These are phyloP conservation scores for Troglohyphantes excavatus DNA, from an alignment of 2,888 invertebrate genomes.

Conservation along the genomic window DNA sequence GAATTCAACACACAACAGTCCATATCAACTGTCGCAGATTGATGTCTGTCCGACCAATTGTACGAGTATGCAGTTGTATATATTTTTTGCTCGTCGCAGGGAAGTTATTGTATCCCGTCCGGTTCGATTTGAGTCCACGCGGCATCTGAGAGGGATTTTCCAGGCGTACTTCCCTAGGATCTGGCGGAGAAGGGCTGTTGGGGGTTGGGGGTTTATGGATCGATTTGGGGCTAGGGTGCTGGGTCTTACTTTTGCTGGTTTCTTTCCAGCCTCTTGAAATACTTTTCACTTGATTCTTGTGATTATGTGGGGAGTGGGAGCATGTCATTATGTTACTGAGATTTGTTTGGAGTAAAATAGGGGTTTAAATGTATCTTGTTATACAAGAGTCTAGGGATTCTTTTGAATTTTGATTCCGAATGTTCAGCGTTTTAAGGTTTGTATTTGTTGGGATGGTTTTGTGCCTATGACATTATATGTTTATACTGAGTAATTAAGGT, in stretches of 20 bases:
- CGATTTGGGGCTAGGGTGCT: constrained; percentile 38
- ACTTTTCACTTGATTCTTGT: constrained; percentile 21
- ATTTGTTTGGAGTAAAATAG: not conserved
- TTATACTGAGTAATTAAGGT: too few species aligned
- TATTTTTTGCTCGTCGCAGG: not conserved
- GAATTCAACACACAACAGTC: too few species aligned
- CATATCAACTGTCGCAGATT: too few species aligned
- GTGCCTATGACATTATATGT: too few species aligned
- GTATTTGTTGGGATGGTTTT: too few species aligned
- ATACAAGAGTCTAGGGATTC: not conserved
- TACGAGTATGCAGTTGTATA: not conserved
- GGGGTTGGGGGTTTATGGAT: constrained; percentile 17
- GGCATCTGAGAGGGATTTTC: constrained; percentile 33
- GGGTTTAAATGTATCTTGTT: not conserved
- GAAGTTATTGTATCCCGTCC: not conserved
- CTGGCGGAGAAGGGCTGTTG: not conserved
- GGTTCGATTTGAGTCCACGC: constrained; percentile 26
- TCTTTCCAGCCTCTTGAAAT: constrained; percentile 25
- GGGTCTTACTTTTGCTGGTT: constrained; percentile 14
- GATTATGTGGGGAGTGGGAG: not conserved
- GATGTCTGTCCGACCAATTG: not conserved
- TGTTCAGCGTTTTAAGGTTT: too few species aligned
- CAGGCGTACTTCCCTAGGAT: constrained; percentile 1
- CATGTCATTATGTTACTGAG: not conserved
- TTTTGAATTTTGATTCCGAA: not conserved